Base-by-base conservation (phyloP, 2,113 vertebrate genomes). In the Odobenus rosmarus region DNA sequence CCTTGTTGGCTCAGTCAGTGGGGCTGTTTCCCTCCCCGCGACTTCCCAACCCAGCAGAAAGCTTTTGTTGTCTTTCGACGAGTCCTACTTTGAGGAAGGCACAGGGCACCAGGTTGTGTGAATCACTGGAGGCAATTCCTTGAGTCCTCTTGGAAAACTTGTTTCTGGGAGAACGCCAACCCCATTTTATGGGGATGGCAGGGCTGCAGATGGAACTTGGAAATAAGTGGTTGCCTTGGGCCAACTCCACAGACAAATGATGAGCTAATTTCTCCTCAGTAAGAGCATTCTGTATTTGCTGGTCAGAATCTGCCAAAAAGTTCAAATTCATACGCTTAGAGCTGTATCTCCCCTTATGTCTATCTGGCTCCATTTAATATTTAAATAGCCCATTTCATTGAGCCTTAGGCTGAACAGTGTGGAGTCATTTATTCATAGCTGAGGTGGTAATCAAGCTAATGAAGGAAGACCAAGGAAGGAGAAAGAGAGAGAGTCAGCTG, bases 231-330 rank as follows among this genome's bases (percentile, higher is more conserved):
- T 62, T 24, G 88, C 91, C 91, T 86, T 28, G 71, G 95, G 96
- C 97, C 95, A 94, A 53, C 64, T 86, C 59, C 64, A 64, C 85
- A 95, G 85, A 94, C 94, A 85, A 84, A 86, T 74, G 71, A 93
- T 81, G 85, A 94, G 77, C 95, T 96, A 71, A 97, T 97, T 93
- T 93, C 88, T 96, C 39, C 94, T 97, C 91, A 83, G 93, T 82
- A 59, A 55, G 95, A 82, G 84, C 59, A 59, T 89, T 88, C 64
- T 39, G 61, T 71, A 55, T 94, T 72, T 95, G 79, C 94, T 74
- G 94, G 82, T 83, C 72, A 77, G 85, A 95, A 91, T 93, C 82
- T 97, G 95, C 96, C 96, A 96, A 62, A 26, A 90, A 96, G 88
- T 96, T 94, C 21, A n/a, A 96, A 88, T 92, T 95, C 82, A 13